Evolutionary conservation across 2,888 invertebrate genomes (phyloP), one percentile per base, ranked within the genome.

Genomic region (Ellobium chinense): DNA sequence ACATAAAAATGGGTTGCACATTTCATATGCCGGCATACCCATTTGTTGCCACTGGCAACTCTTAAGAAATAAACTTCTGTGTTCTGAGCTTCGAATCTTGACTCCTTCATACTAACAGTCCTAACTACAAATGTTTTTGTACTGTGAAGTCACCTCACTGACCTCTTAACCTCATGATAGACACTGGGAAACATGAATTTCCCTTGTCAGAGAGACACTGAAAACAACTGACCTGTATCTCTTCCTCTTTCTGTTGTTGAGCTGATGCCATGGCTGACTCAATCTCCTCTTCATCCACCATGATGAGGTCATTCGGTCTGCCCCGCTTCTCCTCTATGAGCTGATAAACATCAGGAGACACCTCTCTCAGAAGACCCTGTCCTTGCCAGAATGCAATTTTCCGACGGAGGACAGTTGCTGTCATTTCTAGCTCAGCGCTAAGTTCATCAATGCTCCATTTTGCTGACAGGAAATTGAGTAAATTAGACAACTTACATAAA

Each of bases 251-350:
- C 92, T 98, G 98, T 91, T 98, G 97, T 92, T 97, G 97, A 0
- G 97, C 96, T 29, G 98, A 98, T 1, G 97, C 97, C 97, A 98
- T 97, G 0, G 96, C 97, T 91, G 97, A 97, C 93, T 98, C 98
- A 0, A 95, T 94, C 92, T 98, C 98, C 88, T 97, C 97, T 78
- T 94, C 94, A 92, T 98, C 98, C 88, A 96, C 95, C 39, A 95
- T 82, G 60, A 87, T 83, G 34, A 89, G 75, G 56, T 89, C 88
- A 80, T 89, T 88, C 34, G 87, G 84, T 70, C 88, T 81, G 21
- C 88, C 90, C 66, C 88, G 89, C 74, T 91, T 91, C 70, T 93
- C 93, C 85, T 93, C 93, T 12, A 93, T 89, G 79, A 94, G 86
- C 54, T 91, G 85, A 83, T 96, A 98, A 2, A 95, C 94, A 91